phyloP scores from a whole-genome alignment of 1,140 invertebrate genomes.

The Hylaeus volcanicus region DNA sequence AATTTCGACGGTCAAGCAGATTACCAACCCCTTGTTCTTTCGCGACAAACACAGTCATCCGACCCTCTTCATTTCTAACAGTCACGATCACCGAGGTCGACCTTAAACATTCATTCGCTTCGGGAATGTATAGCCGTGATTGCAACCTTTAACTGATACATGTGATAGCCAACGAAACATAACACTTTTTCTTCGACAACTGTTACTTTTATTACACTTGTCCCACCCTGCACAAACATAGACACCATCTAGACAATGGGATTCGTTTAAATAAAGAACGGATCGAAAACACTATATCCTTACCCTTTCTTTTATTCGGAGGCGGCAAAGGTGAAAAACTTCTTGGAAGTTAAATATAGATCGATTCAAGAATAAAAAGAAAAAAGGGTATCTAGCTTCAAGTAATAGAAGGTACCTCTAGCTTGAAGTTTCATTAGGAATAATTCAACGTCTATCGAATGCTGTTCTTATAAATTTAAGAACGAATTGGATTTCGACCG shows the following conservation, averaged over 20 bases:
- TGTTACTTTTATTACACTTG: background rate
- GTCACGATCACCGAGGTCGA: background rate
- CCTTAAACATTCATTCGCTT: slow-evolving; percentile 23
- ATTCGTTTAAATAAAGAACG: no score
- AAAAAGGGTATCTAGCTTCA: no score
- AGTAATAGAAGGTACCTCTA: no score
- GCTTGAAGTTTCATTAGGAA: no score
- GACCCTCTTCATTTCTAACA: background rate
- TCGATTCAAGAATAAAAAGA: no score
- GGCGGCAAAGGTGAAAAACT: no score
- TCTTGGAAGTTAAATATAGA: no score
- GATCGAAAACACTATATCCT: no score
- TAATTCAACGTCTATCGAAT: background rate
- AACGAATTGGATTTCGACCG: background rate
- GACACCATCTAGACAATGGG: no score
- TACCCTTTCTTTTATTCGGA: no score
- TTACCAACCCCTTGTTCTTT: background rate
- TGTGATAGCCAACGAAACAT: background rate
- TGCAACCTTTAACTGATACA: background rate
- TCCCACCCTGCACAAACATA: no score
- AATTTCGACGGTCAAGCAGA: background rate
- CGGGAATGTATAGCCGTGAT: background rate
- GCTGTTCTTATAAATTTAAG: background rate
- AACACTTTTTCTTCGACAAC: background rate
- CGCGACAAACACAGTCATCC: no score